These are phyloP conservation scores for Peromyscus polionotus DNA, from an alignment of 2,113 vertebrate genomes.

Conservation along the genomic window DNA sequence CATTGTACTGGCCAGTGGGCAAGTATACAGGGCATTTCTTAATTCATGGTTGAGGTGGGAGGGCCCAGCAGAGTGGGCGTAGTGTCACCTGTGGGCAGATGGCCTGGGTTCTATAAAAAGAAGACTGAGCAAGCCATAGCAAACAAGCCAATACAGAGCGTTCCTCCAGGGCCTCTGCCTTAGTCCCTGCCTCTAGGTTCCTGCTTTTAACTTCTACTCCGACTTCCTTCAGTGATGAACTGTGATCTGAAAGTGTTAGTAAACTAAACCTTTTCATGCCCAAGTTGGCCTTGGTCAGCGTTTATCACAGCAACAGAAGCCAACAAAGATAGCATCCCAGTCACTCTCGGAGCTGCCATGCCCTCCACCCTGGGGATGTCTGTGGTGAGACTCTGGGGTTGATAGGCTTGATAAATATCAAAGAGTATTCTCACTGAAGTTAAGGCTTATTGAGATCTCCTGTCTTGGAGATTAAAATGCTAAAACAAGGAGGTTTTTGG, in stretches of 20 bases:
- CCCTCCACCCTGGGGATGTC: background rate
- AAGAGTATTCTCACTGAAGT: background rate
- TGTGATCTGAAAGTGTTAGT: background rate
- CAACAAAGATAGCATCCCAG: too few relatives aligned
- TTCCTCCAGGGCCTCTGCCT: background rate
- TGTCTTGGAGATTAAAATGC: constrained; percentile 33
- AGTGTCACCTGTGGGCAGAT: background rate
- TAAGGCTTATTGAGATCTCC: background rate
- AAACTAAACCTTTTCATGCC: background rate
- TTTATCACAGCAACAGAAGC: background rate
- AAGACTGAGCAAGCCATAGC: background rate
- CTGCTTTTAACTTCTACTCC: background rate
- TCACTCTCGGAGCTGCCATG: background rate
- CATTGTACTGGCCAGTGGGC: background rate
- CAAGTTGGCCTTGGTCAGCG: background rate
- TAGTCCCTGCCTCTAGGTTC: background rate
- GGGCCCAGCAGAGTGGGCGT: background rate
- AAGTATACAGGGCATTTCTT: background rate
- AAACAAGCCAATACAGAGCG: background rate
- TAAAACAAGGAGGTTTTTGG: background rate
- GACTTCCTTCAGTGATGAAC: background rate
- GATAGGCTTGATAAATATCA: background rate
- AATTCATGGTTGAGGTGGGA: background rate
- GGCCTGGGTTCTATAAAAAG: background rate
- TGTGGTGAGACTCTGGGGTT: background rate